phyloP scores from a whole-genome alignment of 2,888 invertebrate species.

The Spodoptera littoralis region DNA sequence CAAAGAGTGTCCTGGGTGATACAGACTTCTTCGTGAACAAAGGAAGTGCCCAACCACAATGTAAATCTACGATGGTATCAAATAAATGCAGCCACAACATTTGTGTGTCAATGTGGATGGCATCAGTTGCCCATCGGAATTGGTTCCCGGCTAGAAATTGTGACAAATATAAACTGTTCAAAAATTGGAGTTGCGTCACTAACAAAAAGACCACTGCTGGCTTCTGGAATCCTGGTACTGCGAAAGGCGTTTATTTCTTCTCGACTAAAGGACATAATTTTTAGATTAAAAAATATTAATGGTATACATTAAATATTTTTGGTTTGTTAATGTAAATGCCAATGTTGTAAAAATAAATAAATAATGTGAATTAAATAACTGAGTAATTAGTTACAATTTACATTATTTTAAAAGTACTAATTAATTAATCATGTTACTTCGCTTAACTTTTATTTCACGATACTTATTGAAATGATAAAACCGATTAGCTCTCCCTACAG shows the following conservation, averaged over 20 bases:
- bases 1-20: constrained; percentile 84
- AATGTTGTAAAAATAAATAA: no score
- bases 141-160: constrained; percentile 73
- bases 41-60: constrained; percentile 88
- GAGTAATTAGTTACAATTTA: no score
- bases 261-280: constrained; percentile 66
- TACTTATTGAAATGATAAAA: no score
- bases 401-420: no score
- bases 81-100: constrained; percentile 79
- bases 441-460: no score
- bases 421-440: no score
- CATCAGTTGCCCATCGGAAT: constrained; percentile 67
- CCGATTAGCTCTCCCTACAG: no score
- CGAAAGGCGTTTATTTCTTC: constrained; percentile 77
- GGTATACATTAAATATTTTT: no score
- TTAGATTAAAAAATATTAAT: no score
- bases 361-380: no score
- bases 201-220: constrained; percentile 74
- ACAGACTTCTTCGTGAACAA: constrained; percentile 89
- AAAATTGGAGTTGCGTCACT: constrained; percentile 63
- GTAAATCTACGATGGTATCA: constrained; percentile 71
- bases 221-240: constrained; percentile 78
- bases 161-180: constrained; percentile 72
- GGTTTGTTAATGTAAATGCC: no score
- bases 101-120: constrained; percentile 76